Base-by-base conservation (phyloP, 2,113 vertebrate species). In the Varanus salvator region DNA sequence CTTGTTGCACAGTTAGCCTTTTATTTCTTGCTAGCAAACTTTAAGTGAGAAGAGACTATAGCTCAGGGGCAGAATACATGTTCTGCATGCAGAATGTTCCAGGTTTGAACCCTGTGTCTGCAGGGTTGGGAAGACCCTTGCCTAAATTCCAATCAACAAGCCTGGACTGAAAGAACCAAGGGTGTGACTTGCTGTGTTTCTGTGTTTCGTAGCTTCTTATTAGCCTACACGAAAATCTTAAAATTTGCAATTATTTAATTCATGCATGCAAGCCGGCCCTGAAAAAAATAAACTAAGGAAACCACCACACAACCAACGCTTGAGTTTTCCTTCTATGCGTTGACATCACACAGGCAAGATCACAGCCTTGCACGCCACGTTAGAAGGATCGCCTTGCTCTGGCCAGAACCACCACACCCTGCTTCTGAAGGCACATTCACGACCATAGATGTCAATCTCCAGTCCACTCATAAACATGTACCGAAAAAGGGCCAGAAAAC, bases 401-500 rank as follows among this genome's bases (percentile, higher is more conserved):
- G 6, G 38, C 71, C 19, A 25, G 27, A 34, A 52, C 27, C 52
- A 75, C 48, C 27, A 60, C 29, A 6, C 17, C 8, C 7, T 44
- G n/a, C 54, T n/a, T 80, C 29, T 11, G 2, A 50, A 69, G 34
- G 60, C 68, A 52, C 3, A 72, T 50, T 48, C 15, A 23, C 12
- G 19, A 12, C 6, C 52, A 38, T 9, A 60, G 54, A 8, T 21
- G 29, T 2, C 27, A 66, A 31, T 0, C 27, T 7, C 38, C 3
- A 2, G 29, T 15, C 75, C 83, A 8, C 25, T n/a, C 7, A 72
- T 52, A 2, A 71, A 48, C 23, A 29, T 14, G 11, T n/a, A 6
- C 23, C 54, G 21, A 38, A 8, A 4, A 3, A 0, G 19, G 15
- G 9, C 0, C 3, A n/a, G 11, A 23, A 7, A 19, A 8, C 1